Evolutionary conservation across 2,888 invertebrate genomes (phyloP).

Genomic region (Drosophila dives): DNA sequence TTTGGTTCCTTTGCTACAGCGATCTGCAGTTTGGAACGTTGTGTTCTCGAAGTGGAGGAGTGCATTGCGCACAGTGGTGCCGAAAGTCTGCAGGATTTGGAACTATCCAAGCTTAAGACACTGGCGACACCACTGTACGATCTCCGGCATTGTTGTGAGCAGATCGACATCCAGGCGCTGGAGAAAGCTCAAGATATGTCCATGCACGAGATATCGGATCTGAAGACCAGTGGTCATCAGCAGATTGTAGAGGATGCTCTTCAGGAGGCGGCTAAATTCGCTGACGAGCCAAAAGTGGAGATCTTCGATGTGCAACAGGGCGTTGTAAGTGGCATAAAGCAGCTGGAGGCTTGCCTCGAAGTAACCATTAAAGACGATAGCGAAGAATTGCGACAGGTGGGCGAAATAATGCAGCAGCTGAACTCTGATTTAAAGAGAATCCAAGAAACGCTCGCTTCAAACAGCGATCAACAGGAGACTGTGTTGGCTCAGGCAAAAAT

Average conservation of each 20-base stretch:
- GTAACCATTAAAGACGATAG: constrained; percentile 59
- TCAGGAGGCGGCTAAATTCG: constrained; percentile 40
- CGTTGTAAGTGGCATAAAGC: constrained; percentile 81
- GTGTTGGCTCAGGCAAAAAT: constrained; percentile 74
- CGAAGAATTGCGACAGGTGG: constrained; percentile 71
- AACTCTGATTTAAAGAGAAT: constrained; percentile 72
- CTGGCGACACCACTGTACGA: constrained; percentile 80
- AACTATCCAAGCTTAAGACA: constrained; percentile 66
- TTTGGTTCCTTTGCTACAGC: constrained; percentile 82
- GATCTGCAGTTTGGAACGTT: constrained; percentile 76
- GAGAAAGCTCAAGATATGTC: constrained; percentile 86
- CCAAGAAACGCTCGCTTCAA: constrained; percentile 58
- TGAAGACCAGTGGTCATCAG: constrained; percentile 85
- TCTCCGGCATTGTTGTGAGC: constrained; percentile 79
- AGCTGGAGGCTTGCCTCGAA: constrained; percentile 80
- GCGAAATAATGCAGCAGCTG: constrained; percentile 76
- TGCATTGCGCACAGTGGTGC: constrained; percentile 64
- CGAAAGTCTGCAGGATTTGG: constrained; percentile 58
- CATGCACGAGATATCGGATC: constrained; percentile 87
- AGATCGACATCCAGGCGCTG: constrained; percentile 78
- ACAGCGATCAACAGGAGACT: constrained; percentile 64
- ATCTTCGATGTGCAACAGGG: constrained; percentile 57
- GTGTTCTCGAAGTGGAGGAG: constrained; percentile 81
- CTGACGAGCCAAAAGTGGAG: constrained; percentile 43
- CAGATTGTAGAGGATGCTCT: constrained; percentile 59